Percentiles rank a stretch among this genome's conserved stretches.
These are phyloP conservation scores for Ctenicera cuprea DNA, from an alignment of 2,888 invertebrate genomes.

Conservation along the genomic window DNA sequence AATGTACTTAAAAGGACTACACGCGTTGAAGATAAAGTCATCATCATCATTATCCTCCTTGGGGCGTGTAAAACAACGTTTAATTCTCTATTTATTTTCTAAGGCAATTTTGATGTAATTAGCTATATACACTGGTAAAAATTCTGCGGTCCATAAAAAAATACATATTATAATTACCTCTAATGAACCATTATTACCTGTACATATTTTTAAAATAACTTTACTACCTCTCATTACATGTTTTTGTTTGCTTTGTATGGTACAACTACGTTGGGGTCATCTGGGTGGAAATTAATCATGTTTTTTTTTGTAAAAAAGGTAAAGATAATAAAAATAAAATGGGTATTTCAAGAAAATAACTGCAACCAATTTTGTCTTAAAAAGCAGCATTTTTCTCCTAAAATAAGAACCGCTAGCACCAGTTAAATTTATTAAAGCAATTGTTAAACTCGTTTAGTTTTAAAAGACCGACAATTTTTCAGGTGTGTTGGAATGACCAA, in stretches of 20 bases:
- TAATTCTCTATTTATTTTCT: constrained; percentile 42
- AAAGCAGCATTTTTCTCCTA: neutral
- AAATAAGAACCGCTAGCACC: constrained; percentile 12
- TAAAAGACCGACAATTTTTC: constrained; percentile 8
- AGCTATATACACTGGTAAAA: constrained; percentile 1
- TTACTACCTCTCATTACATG: constrained; percentile 27
- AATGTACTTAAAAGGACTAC: constrained; percentile 34
- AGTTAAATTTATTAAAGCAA: constrained; percentile 13
- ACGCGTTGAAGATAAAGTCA: constrained; percentile 44
- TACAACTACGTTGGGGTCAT: neutral
- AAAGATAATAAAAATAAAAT: neutral
- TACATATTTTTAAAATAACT: constrained; percentile 24
- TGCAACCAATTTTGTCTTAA: neutral
- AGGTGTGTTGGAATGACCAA: neutral
- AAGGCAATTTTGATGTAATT: constrained; percentile 42
- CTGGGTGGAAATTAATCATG: neutral
- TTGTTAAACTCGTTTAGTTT: neutral
- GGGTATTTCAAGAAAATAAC: neutral
- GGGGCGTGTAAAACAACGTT: constrained; percentile 34
- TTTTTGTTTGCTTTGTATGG: neutral
- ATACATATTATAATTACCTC: constrained; percentile 35
- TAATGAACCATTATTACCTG: constrained; percentile 44
- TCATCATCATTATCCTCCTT: constrained; percentile 42
- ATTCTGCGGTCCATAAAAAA: neutral
- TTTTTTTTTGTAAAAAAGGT: neutral